Evolutionary conservation across 2,888 invertebrate genomes (phyloP).

Genomic region (Lasioglossum leucozonium): DNA sequence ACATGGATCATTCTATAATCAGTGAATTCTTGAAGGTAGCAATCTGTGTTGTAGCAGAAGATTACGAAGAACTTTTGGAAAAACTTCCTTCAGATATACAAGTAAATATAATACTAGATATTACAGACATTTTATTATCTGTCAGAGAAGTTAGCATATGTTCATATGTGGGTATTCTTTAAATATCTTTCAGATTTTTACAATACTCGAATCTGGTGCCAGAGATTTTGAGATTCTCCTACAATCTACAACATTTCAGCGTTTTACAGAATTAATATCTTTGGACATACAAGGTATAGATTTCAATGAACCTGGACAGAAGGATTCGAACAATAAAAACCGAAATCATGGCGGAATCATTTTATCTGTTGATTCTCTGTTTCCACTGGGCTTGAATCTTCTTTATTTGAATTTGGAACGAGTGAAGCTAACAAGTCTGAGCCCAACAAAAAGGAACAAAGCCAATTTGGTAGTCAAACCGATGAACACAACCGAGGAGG

Average conservation of each 20-base stretch:
- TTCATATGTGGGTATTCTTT: background rate
- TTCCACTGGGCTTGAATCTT: slow-evolving; percentile 75
- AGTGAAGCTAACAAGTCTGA: slow-evolving; percentile 74
- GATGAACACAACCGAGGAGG: slow-evolving; percentile 53
- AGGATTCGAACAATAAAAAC: slow-evolving; percentile 30
- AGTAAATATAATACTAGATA: slow-evolving; percentile 59
- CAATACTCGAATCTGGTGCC: slow-evolving; percentile 78
- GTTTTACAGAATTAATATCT: slow-evolving; percentile 86
- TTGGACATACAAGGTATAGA: slow-evolving; percentile 87
- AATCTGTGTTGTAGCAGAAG: slow-evolving; percentile 76
- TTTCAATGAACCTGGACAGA: slow-evolving; percentile 55
- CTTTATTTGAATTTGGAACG: slow-evolving; percentile 79
- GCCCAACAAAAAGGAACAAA: slow-evolving; percentile 70
- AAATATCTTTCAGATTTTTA: slow-evolving; percentile 72
- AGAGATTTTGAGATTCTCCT: slow-evolving; percentile 74
- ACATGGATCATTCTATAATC: slow-evolving; percentile 68
- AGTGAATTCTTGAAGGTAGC: slow-evolving; percentile 78
- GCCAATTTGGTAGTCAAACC: slow-evolving; percentile 78
- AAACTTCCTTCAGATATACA: slow-evolving; percentile 78
- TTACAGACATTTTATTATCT: background rate
- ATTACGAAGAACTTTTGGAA: slow-evolving; percentile 72
- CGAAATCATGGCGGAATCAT: slow-evolving; percentile 71
- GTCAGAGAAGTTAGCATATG: background rate
- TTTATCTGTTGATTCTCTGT: slow-evolving; percentile 77
- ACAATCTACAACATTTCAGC: slow-evolving; percentile 84